Conservation (phyloP, 2,888 invertebrate genomes). For the Hydropsyche betteni region DNA sequence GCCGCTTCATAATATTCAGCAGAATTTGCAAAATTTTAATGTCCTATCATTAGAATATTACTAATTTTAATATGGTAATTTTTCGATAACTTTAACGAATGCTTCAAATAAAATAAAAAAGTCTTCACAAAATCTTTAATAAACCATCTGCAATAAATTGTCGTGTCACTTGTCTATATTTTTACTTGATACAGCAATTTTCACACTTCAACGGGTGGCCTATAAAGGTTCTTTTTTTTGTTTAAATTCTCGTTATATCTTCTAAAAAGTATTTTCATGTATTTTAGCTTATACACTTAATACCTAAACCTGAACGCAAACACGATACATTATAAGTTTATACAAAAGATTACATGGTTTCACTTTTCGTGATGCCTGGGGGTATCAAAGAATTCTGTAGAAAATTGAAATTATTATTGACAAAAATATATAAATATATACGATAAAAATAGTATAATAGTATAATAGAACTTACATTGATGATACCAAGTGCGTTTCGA, state of each 20-base stretch:
- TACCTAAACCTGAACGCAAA: not conserved
- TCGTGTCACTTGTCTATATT: too few species aligned
- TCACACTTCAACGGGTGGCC: not conserved
- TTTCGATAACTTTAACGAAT: not conserved
- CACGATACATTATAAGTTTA: not conserved
- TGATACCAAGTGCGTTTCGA: too few species aligned
- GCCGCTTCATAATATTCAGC: not conserved
- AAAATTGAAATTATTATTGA: too few species aligned
- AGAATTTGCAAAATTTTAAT: not conserved
- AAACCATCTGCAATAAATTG: too few species aligned
- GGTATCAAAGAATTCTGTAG: too few species aligned
- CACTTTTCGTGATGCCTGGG: not conserved
- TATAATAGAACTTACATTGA: too few species aligned
- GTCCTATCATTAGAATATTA: not conserved
- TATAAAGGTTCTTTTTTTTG: not conserved
- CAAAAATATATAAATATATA: too few species aligned
- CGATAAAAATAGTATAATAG: too few species aligned
- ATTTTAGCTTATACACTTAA: constrained; percentile 15
- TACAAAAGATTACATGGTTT: constrained; percentile 1
- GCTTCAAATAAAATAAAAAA: too few species aligned
- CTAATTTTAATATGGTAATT: not conserved
- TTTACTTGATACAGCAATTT: not conserved
- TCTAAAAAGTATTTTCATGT: constrained; percentile 11
- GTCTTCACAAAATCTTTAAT: too few species aligned
- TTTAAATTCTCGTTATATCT: not conserved